These are phyloP conservation scores for Drosophila limbata DNA, from an alignment of 2,888 invertebrate genomes.

Conservation along the genomic window DNA sequence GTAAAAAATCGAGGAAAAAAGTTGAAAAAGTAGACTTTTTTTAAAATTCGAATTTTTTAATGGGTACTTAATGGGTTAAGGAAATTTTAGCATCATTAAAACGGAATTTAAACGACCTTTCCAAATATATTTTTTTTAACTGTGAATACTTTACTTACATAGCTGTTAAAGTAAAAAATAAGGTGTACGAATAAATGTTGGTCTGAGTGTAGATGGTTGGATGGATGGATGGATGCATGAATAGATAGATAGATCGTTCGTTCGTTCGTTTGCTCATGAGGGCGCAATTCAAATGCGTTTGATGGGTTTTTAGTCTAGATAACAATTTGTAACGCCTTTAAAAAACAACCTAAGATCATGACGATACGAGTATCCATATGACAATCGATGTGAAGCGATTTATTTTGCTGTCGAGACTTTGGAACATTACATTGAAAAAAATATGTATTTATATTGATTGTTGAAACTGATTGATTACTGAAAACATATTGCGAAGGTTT, in stretches of 20 bases:
- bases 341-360: constrained; percentile 11
- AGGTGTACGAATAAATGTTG: too few species aligned
- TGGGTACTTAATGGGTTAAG: too few species aligned
- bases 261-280: constrained; percentile 26
- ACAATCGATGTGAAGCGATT: constrained; percentile 27
- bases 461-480: constrained; percentile 16
- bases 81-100: too few species aligned
- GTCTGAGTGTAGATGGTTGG: too few species aligned
- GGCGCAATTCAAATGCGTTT: constrained; percentile 60
- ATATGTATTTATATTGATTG: constrained; percentile 25
- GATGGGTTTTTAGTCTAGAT: constrained; percentile 36
- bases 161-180: too few species aligned
- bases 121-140: too few species aligned
- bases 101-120: too few species aligned
- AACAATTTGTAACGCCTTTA: constrained; percentile 51
- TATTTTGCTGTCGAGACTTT: constrained; percentile 34
- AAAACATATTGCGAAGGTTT: constrained; percentile 4
- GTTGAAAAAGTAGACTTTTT: too few species aligned
- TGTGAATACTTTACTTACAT: too few species aligned
- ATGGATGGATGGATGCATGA: constrained; percentile 21
- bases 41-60: too few species aligned
- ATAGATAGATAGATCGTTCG: constrained; percentile 21
- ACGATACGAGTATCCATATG: background rate
- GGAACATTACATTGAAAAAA: constrained; percentile 1
- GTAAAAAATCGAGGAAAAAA: too few species aligned